Evolutionary conservation across 2,113 vertebrate genomes (phyloP).

Genomic region (Hippocampus mohnikei): DNA sequence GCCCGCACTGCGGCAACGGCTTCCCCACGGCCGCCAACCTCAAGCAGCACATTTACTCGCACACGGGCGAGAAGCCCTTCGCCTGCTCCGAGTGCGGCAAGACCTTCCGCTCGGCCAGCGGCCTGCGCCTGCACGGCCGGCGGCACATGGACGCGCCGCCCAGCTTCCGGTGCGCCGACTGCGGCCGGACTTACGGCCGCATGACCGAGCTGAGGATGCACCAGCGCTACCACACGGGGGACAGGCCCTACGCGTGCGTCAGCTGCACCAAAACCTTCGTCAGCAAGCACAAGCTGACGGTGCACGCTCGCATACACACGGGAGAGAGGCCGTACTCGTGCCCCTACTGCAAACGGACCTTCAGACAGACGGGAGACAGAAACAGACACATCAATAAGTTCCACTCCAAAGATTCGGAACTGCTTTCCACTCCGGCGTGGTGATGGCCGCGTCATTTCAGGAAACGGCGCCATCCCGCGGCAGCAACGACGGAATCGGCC

Average conservation of each 20-base stretch:
- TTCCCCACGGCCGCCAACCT: slow-evolving; percentile 61
- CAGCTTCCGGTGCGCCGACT: slow-evolving; percentile 55
- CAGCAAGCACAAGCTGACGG: slow-evolving; percentile 63
- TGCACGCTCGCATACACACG: slow-evolving; percentile 65
- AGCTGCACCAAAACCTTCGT: slow-evolving; percentile 66
- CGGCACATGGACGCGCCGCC: slow-evolving; percentile 61
- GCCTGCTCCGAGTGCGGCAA: slow-evolving; percentile 57
- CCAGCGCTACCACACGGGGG: slow-evolving; percentile 67
- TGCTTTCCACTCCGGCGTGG: not conserved
- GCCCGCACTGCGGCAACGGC: slow-evolving; percentile 62
- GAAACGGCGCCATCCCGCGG: not conserved
- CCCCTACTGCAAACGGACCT: slow-evolving; percentile 59
- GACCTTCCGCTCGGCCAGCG: slow-evolving; percentile 56
- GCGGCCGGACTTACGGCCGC: slow-evolving; percentile 61
- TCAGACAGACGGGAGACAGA: slow-evolving; percentile 64
- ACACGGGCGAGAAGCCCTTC: slow-evolving; percentile 63
- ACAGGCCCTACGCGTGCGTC: slow-evolving; percentile 56
- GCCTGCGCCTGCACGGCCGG: slow-evolving; percentile 57
- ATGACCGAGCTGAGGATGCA: slow-evolving; percentile 68
- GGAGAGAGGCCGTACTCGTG: slow-evolving; percentile 65
- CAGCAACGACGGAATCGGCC: not conserved
- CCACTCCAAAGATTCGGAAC: slow-evolving; percentile 22
- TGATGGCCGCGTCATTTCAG: not conserved
- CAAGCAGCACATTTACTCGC: slow-evolving; percentile 53
- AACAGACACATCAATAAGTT: slow-evolving; percentile 67